Evolutionary conservation across 2,888 invertebrate species (phyloP).

Genomic region (Cinara cedri): DNA sequence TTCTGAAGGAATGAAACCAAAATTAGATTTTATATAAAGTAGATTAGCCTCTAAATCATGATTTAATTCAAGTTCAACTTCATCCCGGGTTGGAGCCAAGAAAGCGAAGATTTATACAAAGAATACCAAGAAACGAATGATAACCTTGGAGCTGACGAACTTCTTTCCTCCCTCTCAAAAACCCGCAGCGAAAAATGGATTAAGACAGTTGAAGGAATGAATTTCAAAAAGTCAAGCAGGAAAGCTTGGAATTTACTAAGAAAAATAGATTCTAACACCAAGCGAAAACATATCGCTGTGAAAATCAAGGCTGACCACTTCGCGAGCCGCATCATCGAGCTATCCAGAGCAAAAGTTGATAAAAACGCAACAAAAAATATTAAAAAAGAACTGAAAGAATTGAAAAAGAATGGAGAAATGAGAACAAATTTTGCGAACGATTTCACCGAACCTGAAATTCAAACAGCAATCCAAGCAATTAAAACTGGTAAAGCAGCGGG

Average conservation of each 20-base stretch:
- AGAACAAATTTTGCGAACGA: slow-evolving; percentile 17
- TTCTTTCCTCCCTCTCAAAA: slow-evolving; percentile 2
- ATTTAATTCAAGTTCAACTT: slow-evolving; percentile 11
- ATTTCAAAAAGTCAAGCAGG: slow-evolving; percentile 41
- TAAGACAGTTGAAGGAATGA: slow-evolving; percentile 3
- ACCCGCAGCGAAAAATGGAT: neutral
- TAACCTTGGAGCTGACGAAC: slow-evolving; percentile 17
- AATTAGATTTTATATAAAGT: slow-evolving; percentile 21
- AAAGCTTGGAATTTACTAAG: slow-evolving; percentile 32
- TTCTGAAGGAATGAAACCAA: slow-evolving; percentile 25
- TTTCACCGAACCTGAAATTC: slow-evolving; percentile 17
- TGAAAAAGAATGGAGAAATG: slow-evolving; percentile 26
- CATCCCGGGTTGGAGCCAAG: slow-evolving; percentile 45
- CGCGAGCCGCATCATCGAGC: neutral
- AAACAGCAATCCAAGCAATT: slow-evolving; percentile 26
- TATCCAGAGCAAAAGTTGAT: slow-evolving; percentile 3
- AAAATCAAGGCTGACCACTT: too few relatives aligned
- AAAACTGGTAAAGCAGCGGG: slow-evolving; percentile 46
- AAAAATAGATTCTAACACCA: neutral
- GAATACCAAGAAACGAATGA: slow-evolving; percentile 26
- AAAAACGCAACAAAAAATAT: slow-evolving; percentile 10
- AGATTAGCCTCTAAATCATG: slow-evolving; percentile 4
- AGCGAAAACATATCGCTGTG: too few relatives aligned
- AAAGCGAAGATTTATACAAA: slow-evolving; percentile 25
- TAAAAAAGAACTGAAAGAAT: slow-evolving; percentile 3